Percentiles rank a stretch among this genome's conserved stretches.
phyloP scores from a whole-genome alignment of 53 echinoderm and acorn worm genomes.

The Stichopus horrens region DNA sequence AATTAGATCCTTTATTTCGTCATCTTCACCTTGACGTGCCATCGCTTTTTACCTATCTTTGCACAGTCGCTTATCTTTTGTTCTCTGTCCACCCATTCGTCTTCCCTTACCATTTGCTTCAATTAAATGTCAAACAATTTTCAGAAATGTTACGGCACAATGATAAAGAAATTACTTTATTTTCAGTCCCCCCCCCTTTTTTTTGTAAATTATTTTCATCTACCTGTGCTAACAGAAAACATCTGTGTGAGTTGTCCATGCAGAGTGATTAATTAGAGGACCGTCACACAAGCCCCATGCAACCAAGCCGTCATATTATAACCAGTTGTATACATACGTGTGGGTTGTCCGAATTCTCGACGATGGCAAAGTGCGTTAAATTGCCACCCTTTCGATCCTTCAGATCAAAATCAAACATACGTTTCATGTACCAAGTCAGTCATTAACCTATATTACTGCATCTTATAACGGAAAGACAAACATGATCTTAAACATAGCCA shows the following conservation, averaged over 20 bases:
- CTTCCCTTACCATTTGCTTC: neutral
- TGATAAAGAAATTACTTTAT: neutral
- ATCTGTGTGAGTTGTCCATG: neutral
- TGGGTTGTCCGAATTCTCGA: too few relatives aligned
- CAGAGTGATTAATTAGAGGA: neutral
- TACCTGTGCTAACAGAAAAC: neutral
- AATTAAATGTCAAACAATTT: constrained; percentile 1
- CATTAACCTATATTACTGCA: neutral
- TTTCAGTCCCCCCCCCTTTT: neutral
- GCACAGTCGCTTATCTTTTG: too few relatives aligned
- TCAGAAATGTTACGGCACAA: neutral
- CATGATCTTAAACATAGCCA: neutral
- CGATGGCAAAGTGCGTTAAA: too few relatives aligned
- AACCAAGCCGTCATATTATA: neutral
- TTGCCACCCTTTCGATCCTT: too few relatives aligned
- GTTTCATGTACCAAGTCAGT: neutral
- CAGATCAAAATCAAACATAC: neutral
- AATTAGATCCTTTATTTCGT: too few relatives aligned
- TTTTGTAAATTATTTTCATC: neutral
- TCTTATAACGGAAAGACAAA: neutral
- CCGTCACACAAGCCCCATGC: neutral
- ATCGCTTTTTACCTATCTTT: too few relatives aligned
- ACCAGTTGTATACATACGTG: neutral
- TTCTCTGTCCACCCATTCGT: too few relatives aligned
- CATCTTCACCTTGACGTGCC: too few relatives aligned